A percentile compares a stretch with the other conserved stretches of the same genome.
phyloP scores from a whole-genome alignment of 2,888 invertebrate genomes.

The Agriopis leucophaearia region DNA sequence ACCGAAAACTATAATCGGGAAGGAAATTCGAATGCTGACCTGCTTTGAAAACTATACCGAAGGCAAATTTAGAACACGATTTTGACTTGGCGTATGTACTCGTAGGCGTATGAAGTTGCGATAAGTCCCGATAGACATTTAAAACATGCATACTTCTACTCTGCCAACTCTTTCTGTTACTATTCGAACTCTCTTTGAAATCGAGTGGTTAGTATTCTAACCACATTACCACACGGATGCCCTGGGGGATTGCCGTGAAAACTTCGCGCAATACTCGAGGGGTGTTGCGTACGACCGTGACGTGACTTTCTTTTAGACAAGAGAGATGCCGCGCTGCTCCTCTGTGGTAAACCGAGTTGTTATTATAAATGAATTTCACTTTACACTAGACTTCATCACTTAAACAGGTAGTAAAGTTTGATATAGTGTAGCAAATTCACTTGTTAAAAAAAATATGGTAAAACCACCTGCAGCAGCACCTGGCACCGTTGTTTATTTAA shows the following conservation, averaged over 20 bases:
- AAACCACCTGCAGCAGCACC: no score
- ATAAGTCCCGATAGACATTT: no score
- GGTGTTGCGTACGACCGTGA: neutral
- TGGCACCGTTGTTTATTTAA: no score
- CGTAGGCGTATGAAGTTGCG: no score
- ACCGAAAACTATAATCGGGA: neutral
- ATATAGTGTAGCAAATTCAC: no score
- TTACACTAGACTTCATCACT: neutral
- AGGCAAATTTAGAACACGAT: neutral
- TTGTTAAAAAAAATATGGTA: no score
- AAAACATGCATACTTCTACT: no score
- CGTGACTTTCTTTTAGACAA: neutral
- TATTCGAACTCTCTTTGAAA: neutral
- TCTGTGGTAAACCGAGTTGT: neutral
- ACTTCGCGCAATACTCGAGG: neutral
- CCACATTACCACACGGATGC: constrained; percentile 3
- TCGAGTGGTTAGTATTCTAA: constrained; percentile 8
- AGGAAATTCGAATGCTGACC: constrained; percentile 6
- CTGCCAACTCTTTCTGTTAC: no score
- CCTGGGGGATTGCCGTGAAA: constrained; percentile 21
- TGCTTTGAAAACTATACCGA: neutral
- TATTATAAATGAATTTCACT: neutral
- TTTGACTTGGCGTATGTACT: neutral
- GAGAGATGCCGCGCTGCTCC: neutral
- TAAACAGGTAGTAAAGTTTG: no score